Percentiles rank a stretch among this genome's conserved stretches.
phyloP scores from a whole-genome alignment of 2,797 vertebrate species.

The Acanthurus leucopareius region DNA sequence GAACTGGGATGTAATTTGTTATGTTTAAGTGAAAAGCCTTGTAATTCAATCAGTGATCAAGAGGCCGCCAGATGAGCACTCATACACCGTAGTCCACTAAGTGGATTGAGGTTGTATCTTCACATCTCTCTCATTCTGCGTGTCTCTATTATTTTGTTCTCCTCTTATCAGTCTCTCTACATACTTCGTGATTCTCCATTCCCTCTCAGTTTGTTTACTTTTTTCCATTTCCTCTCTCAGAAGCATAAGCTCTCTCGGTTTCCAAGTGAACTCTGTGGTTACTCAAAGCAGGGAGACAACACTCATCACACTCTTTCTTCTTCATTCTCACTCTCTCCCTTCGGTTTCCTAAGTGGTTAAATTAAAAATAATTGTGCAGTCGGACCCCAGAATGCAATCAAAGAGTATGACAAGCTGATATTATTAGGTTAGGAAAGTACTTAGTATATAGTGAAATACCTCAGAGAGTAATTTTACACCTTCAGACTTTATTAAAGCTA shows the following conservation, averaged over 20 bases:
- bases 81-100: constrained; percentile 61
- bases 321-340: constrained; percentile 17
- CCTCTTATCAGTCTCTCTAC: background rate
- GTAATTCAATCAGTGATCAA: constrained; percentile 94
- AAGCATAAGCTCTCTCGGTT: constrained; percentile 22
- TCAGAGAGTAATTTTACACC: constrained; percentile 79
- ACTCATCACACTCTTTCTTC: background rate
- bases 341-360: constrained; percentile 80
- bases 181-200: constrained; percentile 25
- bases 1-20: constrained; percentile 98
- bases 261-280: constrained; percentile 21
- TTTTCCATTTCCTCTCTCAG: constrained; percentile 68
- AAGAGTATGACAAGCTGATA: constrained; percentile 75
- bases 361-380: constrained; percentile 86
- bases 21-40: constrained; percentile 98
- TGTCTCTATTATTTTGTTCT: constrained; percentile 10
- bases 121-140: constrained; percentile 28
- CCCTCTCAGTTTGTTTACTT: constrained; percentile 7
- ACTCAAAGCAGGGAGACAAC: constrained; percentile 22
- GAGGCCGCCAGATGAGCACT: constrained; percentile 89
- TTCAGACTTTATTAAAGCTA: constrained; percentile 82
- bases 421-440: constrained; percentile 82
- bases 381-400: constrained; percentile 84
- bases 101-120: constrained; percentile 52
- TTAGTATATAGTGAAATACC: constrained; percentile 83